Percentiles rank a stretch among this genome's conserved stretches.
Evolutionary conservation across 37 sponge, comb jelly and placozoan species (phyloP).

Genomic region (Cliona cf. orientalis): DNA sequence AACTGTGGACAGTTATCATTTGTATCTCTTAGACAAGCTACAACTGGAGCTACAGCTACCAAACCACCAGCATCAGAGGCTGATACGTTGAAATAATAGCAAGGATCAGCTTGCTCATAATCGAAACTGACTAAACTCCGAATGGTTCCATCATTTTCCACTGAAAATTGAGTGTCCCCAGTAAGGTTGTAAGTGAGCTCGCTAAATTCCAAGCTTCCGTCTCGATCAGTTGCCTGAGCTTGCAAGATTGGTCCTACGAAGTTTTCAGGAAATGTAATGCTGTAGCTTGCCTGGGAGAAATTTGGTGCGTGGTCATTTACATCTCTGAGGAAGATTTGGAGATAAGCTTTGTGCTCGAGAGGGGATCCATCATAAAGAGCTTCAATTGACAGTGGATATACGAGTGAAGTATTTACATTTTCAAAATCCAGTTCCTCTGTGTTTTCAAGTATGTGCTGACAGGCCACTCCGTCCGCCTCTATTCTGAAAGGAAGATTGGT

Average conservation of each 20-base stretch:
- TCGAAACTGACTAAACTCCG: conserved; percentile 27
- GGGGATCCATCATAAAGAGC: conserved; percentile 31
- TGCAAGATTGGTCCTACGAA: conserved; percentile 7
- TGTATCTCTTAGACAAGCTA: conserved; percentile 36
- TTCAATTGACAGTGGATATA: conserved; percentile 27
- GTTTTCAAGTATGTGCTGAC: conserved; percentile 23
- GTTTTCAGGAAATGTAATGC: conserved; percentile 37
- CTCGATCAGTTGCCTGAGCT: conserved; percentile 43
- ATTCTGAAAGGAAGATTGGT: conserved; percentile 16
- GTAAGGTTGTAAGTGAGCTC: conserved; percentile 20
- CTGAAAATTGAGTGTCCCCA: conserved; percentile 22
- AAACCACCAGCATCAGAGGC: conserved; percentile 39
- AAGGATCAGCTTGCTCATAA: conserved; percentile 34
- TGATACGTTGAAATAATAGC: conserved; percentile 30
- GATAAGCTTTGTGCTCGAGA: neutral
- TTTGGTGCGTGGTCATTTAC: conserved; percentile 58
- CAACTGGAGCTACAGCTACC: conserved; percentile 25
- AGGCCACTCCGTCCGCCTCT: neutral
- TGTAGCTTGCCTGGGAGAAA: conserved; percentile 22
- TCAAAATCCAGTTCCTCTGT: conserved; percentile 55
- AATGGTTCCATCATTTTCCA: conserved; percentile 39
- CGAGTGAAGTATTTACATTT: conserved; percentile 21
- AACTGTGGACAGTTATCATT: conserved; percentile 69
- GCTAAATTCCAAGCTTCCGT: conserved; percentile 37
- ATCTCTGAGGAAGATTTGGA: conserved; percentile 39